phyloP scores from a whole-genome alignment of 2,797 vertebrate species.

The Heterohyrax brucei region DNA sequence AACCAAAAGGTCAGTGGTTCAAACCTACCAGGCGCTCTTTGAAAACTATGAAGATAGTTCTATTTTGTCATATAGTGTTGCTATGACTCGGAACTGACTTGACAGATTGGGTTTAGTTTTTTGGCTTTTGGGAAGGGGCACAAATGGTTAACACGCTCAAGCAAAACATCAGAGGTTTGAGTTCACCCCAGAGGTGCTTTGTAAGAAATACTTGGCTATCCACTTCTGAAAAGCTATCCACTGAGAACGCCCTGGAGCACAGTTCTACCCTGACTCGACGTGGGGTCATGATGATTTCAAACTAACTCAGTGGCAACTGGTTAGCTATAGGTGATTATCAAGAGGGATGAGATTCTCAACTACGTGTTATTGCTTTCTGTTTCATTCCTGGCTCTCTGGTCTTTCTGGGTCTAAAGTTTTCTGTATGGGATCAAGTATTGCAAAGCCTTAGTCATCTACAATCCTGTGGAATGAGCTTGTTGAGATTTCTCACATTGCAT shows the following conservation, averaged over 20 bases:
- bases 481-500: not conserved
- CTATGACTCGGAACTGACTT: too few relatives aligned
- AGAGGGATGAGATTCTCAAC: not conserved
- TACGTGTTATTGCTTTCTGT: not conserved
- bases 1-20: too few relatives aligned
- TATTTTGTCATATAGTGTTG: too few relatives aligned
- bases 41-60: too few relatives aligned
- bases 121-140: not conserved
- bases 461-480: not conserved
- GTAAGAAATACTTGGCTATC: not conserved
- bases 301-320: not conserved
- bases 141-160: not conserved
- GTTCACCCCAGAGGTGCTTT: not conserved
- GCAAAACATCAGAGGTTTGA: not conserved
- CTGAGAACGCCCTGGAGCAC: not conserved
- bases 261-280: not conserved
- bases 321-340: not conserved
- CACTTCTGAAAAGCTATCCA: not conserved
- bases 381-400: not conserved
- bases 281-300: not conserved
- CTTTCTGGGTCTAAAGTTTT: not conserved
- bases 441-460: not conserved
- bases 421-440: not conserved
- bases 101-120: too few relatives aligned
- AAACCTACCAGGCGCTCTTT: too few relatives aligned